Evolutionary conservation across 92 coral and sea anemone species (phyloP), one percentile per base, ranked within the genome.

Genomic region (Parazoanthus darwini): DNA sequence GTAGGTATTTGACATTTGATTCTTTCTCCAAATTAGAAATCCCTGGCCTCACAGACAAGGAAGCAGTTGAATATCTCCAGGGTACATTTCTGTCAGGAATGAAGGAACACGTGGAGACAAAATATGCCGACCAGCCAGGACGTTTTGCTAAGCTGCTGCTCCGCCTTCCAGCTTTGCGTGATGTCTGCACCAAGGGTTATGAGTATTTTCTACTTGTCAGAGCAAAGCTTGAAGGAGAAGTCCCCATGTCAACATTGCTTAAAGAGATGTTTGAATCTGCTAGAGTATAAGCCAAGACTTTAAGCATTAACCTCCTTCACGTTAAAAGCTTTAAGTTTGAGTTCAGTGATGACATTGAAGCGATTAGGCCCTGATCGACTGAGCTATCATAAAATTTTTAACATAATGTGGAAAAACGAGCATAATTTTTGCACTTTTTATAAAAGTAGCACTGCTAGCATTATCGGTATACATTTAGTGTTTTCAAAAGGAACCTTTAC

Each of bases 221-320:
- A 39, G 93, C 98, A 8, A 96, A 96, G 70, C 87, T 96, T 29
- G 99, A 96, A 82, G 99, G 99, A 6, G 99, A 96, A 79, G 92
- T 96, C 1, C 98, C 99, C 22, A 96, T 96, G 97, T 96, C 99
- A 23, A 93, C 97, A 18, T 85, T 96, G 54, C 84, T 96, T 44
- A 92, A 96, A 85, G 98, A 96, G 77, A 96, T 96, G 99, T 96
- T 96, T 94, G 99, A 96, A 78, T 93, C 91, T 54, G 95, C 98
- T 18, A 91, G 98, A 89, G 91, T 90, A 36, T 91, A 50, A 89
- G 51, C 9, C 51, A 48, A 48, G 51, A 7, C 51, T 48, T 48
- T 48, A 10, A 48, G 51, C 51, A 48, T 7, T 48, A 5, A 48
- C 51, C 11, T 48, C 51, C 11, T 48, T 48, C 51, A 48, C 51